phyloP scores from a whole-genome alignment of 2,113 vertebrate species.

The Ctenomys sociabilis region DNA sequence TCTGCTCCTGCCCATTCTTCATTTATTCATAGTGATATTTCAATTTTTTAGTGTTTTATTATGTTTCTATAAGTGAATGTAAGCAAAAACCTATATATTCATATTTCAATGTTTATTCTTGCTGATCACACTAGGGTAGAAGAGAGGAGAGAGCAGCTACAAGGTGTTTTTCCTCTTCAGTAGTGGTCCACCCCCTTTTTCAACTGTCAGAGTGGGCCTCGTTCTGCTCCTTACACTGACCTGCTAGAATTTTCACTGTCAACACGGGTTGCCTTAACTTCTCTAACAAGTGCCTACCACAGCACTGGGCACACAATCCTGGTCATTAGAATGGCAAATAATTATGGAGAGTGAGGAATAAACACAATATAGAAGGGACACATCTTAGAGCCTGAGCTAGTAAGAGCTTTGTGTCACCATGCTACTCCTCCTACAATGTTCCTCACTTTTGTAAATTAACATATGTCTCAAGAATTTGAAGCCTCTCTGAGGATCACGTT shows the following conservation, averaged over 20 bases:
- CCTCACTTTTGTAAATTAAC: not conserved
- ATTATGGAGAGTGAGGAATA: not conserved
- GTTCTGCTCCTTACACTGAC: not conserved
- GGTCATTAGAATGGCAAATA: not conserved
- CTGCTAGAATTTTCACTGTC: not conserved
- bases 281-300: not conserved
- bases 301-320: not conserved
- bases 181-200: not conserved
- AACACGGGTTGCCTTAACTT: not conserved
- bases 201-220: not conserved
- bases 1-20: not conserved
- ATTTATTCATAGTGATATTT: not conserved
- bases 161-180: not conserved
- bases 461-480: not conserved
- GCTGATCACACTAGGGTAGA: not conserved
- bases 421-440: not conserved
- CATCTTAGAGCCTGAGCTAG: not conserved
- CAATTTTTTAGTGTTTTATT: not conserved
- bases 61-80: not conserved
- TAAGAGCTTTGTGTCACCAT: not conserved
- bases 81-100: not conserved
- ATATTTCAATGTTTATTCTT: not conserved
- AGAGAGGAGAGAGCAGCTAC: fast-evolving
- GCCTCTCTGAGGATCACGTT: not conserved
- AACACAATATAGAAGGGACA: not conserved